phyloP scores from a whole-genome alignment of 37 sponge, comb jelly and placozoan genomes.

The Petrosia ficiformis region DNA sequence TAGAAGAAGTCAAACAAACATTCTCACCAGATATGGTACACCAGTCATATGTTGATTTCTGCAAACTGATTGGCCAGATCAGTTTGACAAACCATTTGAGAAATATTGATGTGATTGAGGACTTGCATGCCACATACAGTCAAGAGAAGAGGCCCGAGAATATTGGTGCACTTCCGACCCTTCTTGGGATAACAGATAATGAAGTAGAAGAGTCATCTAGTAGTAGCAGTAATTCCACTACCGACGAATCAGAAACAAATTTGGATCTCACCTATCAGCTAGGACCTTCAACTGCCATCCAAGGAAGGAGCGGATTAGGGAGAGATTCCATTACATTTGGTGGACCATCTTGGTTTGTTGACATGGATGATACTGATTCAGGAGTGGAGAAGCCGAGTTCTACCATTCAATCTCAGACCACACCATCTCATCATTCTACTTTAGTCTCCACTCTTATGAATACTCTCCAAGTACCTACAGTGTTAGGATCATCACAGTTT shows the following conservation, averaged over 20 bases:
- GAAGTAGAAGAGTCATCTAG: constrained; percentile 3
- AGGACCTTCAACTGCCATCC: constrained; percentile 43
- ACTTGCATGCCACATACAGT: constrained; percentile 45
- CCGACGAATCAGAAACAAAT: constrained; percentile 6
- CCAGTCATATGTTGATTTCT: constrained; percentile 73
- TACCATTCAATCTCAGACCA: not conserved
- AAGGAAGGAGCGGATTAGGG: constrained; percentile 28
- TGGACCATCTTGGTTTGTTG: constrained; percentile 66
- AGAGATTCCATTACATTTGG: constrained; percentile 29
- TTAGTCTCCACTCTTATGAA: not conserved
- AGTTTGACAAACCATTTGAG: constrained; percentile 37
- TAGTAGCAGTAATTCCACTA: not conserved
- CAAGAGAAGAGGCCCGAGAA: constrained; percentile 35
- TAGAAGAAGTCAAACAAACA: constrained; percentile 39
- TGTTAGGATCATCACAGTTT: not conserved
- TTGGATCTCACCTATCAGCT: constrained; percentile 23
- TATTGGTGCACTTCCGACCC: constrained; percentile 20
- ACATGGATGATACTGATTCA: constrained; percentile 25
- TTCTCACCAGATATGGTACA: constrained; percentile 70
- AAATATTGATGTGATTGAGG: constrained; percentile 73
- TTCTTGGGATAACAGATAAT: constrained; percentile 13
- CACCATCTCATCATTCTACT: not conserved
- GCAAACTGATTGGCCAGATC: constrained; percentile 77
- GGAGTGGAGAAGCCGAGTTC: constrained; percentile 1
- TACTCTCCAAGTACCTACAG: not conserved